These are phyloP conservation scores for Spodoptera litura DNA, from an alignment of 1,140 invertebrate species.

Conservation along the genomic window DNA sequence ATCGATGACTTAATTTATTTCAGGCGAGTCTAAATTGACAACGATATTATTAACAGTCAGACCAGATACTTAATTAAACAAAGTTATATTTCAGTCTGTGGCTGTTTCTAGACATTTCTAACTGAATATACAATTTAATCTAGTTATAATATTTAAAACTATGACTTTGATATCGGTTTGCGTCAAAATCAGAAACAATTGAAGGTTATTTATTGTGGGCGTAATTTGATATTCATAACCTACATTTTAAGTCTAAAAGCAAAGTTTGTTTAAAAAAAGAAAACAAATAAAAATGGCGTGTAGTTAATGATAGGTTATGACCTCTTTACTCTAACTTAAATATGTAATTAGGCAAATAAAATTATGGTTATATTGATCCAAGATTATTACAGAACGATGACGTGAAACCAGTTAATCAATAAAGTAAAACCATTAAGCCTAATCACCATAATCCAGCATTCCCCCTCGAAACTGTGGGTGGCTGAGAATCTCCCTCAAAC, in stretches of 20 bases:
- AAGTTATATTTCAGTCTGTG: slow-evolving; percentile 8
- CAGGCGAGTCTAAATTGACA: background rate
- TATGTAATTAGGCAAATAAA: background rate
- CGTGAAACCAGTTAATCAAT: slow-evolving; percentile 47
- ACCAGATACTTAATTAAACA: slow-evolving; percentile 1
- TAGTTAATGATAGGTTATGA: background rate
- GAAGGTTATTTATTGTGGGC: background rate
- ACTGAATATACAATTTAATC: background rate
- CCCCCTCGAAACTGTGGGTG: background rate
- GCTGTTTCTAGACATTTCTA: slow-evolving; percentile 4
- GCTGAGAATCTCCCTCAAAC: slow-evolving; percentile 43
- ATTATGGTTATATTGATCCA: too few species aligned
- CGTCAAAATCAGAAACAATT: too few species aligned
- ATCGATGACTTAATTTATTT: slow-evolving; percentile 34
- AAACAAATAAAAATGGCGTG: slow-evolving; percentile 1
- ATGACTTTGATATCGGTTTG: too few species aligned
- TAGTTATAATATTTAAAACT: background rate
- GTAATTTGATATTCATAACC: background rate
- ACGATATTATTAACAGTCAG: slow-evolving; percentile 24
- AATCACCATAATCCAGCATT: slow-evolving; percentile 48
- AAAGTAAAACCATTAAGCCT: slow-evolving; percentile 47
- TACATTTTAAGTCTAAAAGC: too few species aligned
- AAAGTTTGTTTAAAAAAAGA: too few species aligned
- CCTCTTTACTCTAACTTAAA: background rate
- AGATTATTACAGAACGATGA: slow-evolving; percentile 7